Percentiles rank a stretch among this genome's conserved stretches.
phyloP scores from a whole-genome alignment of 37 sponge, comb jelly and placozoan species.

The Oscarella lobularis region DNA sequence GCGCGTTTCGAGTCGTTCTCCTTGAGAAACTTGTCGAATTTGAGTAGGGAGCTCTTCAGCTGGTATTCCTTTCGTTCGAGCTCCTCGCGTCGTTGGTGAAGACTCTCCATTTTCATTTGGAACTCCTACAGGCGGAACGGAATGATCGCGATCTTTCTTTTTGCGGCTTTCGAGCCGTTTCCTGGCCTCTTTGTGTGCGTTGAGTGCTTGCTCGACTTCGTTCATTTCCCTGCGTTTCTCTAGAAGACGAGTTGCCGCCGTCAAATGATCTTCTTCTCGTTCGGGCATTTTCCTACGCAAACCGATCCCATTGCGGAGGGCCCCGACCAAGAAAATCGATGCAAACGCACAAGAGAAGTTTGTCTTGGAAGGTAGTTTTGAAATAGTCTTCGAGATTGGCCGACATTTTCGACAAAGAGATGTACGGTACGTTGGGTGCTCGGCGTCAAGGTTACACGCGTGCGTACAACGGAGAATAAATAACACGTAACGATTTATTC shows the following conservation, averaged over 20 bases:
- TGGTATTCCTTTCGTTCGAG: conserved; percentile 80
- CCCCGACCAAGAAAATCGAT: background rate
- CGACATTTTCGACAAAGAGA: background rate
- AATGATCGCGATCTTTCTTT: too few relatives aligned
- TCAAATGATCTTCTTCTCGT: conserved; percentile 79
- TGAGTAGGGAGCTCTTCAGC: conserved; percentile 81
- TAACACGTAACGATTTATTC: too few relatives aligned
- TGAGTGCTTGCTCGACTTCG: conserved; percentile 79
- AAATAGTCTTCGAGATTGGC: conserved; percentile 80
- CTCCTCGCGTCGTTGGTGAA: conserved; percentile 94
- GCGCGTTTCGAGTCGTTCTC: conserved; percentile 92
- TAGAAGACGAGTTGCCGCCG: conserved; percentile 89
- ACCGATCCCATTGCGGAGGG: background rate
- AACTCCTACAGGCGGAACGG: conserved; percentile 90
- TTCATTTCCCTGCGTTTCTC: conserved; percentile 95
- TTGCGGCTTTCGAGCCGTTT: conserved; percentile 4
- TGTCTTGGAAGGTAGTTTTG: conserved; percentile 86
- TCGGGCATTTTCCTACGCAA: conserved; percentile 83
- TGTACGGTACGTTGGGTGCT: too few relatives aligned
- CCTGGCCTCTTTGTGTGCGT: conserved; percentile 65
- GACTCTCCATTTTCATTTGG: conserved; percentile 93
- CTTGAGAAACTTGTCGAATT: conserved; percentile 96
- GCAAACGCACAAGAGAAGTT: conserved; percentile 74
- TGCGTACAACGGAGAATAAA: too few relatives aligned
- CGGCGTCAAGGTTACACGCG: too few relatives aligned